These are phyloP conservation scores for Chaitophorus viminalis DNA, from an alignment of 2,888 invertebrate genomes.

Conservation along the genomic window DNA sequence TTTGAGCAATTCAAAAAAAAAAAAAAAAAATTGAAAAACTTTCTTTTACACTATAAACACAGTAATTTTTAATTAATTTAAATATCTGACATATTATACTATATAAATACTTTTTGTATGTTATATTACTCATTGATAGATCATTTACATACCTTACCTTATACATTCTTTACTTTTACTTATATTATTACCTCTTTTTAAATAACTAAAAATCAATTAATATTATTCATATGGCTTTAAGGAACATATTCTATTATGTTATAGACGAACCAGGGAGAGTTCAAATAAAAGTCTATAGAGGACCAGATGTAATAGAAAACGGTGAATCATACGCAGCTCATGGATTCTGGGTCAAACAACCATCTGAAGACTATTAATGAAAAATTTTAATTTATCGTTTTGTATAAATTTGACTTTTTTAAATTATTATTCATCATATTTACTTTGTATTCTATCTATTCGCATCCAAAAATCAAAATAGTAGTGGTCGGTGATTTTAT, in stretches of 20 bases:
- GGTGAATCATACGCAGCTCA: slow-evolving; percentile 75
- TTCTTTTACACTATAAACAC: too few relatives aligned
- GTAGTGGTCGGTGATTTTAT: neutral
- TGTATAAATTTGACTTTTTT: neutral
- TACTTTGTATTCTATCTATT: neutral
- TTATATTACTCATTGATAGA: neutral
- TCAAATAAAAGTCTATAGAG: slow-evolving; percentile 80
- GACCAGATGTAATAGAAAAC: slow-evolving; percentile 73
- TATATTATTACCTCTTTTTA: neutral
- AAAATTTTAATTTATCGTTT: neutral
- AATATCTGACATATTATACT: too few relatives aligned
- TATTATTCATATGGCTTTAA: neutral
- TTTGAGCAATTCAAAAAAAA: too few relatives aligned
- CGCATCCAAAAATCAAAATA: neutral
- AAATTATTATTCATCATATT: neutral
- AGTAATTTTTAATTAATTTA: too few relatives aligned
- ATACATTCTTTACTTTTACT: neutral
- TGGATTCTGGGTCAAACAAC: slow-evolving; percentile 80
- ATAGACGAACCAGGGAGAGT: slow-evolving; percentile 74
- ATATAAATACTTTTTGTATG: too few relatives aligned
- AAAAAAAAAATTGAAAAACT: too few relatives aligned
- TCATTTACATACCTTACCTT: too few relatives aligned
- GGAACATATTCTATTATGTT: slow-evolving; percentile 19
- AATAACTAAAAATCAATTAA: neutral
- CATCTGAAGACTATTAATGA: slow-evolving; percentile 71